These are phyloP conservation scores for Triops longicaudatus DNA, from an alignment of 1,140 invertebrate species.

Conservation along the genomic window DNA sequence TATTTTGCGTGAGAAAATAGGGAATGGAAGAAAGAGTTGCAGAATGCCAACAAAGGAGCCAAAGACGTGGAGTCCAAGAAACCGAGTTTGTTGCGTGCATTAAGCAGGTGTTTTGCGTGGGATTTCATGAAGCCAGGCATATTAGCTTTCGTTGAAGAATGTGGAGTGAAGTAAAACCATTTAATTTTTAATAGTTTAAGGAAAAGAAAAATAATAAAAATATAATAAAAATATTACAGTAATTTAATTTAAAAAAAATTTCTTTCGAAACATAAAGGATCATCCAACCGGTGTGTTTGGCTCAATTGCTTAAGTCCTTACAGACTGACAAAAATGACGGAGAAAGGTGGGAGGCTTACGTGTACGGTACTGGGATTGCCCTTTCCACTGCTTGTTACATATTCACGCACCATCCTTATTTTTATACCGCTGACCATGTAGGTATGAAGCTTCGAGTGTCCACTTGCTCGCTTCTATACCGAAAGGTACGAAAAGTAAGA, in stretches of 20 bases:
- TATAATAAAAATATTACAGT: background rate
- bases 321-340: slow-evolving; percentile 34
- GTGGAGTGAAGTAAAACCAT: slow-evolving; percentile 19
- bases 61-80: slow-evolving; percentile 27
- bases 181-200: background rate
- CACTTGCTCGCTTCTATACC: slow-evolving; percentile 46
- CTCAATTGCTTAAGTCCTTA: slow-evolving; percentile 60
- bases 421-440: slow-evolving; percentile 52
- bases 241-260: slow-evolving; percentile 31
- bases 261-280: slow-evolving; percentile 46
- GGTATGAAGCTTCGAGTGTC: slow-evolving; percentile 49
- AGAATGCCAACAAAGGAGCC: slow-evolving; percentile 27
- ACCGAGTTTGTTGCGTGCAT: slow-evolving; percentile 37
- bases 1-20: slow-evolving; percentile 27
- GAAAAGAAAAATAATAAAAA: too few species aligned
- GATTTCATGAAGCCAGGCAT: slow-evolving; percentile 39
- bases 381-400: slow-evolving; percentile 58
- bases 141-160: slow-evolving; percentile 40
- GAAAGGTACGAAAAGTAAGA: slow-evolving; percentile 50
- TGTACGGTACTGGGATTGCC: slow-evolving; percentile 57
- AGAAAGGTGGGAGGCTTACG: slow-evolving; percentile 46
- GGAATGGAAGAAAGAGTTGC: slow-evolving; percentile 40
- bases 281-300: slow-evolving; percentile 60
- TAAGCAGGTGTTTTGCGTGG: slow-evolving; percentile 38
- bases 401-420: slow-evolving; percentile 65